Conservation (phyloP, 2,888 invertebrate species). For the Rhingia rostrata region DNA sequence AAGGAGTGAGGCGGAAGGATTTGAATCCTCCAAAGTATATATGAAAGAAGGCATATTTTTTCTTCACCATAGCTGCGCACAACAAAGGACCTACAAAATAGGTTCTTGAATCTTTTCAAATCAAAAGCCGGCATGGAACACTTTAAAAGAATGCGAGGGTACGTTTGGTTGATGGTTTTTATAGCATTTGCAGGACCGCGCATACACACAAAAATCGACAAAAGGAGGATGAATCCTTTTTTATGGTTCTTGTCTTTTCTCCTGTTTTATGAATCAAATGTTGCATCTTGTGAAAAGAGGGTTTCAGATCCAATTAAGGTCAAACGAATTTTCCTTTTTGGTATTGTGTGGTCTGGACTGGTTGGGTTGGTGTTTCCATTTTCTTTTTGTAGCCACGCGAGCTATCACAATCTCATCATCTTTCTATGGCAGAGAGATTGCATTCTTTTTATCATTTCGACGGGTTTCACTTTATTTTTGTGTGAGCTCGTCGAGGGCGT, state of each 20-base stretch:
- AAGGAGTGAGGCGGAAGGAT: constrained; percentile 13
- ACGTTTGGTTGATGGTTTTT: constrained; percentile 37
- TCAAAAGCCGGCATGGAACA: constrained; percentile 56
- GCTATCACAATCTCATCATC: constrained; percentile 31
- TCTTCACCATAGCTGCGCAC: constrained; percentile 15
- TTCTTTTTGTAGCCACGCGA: constrained; percentile 17
- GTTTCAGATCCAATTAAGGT: constrained; percentile 64
- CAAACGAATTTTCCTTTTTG: constrained; percentile 42
- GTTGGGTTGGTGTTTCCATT: constrained; percentile 4
- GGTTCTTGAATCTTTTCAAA: constrained; percentile 52
- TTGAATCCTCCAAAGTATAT: constrained; percentile 28
- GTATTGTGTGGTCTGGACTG: constrained; percentile 24
- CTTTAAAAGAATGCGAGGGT: constrained; percentile 55
- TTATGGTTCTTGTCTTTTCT: constrained; percentile 26
- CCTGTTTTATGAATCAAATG: constrained; percentile 64
- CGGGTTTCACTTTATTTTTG: background rate
- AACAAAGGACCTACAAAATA: constrained; percentile 62
- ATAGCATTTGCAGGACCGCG: constrained; percentile 43
- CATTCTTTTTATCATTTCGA: constrained; percentile 28
- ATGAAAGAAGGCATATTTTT: constrained; percentile 43
- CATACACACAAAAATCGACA: constrained; percentile 31
- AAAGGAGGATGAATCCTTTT: constrained; percentile 27
- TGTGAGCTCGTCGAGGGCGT: background rate
- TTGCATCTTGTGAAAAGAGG: constrained; percentile 61
- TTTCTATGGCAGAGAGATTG: constrained; percentile 37